Evolutionary conservation across 2,113 vertebrate species (phyloP).

Genomic region (Hiodon tergisus): DNA sequence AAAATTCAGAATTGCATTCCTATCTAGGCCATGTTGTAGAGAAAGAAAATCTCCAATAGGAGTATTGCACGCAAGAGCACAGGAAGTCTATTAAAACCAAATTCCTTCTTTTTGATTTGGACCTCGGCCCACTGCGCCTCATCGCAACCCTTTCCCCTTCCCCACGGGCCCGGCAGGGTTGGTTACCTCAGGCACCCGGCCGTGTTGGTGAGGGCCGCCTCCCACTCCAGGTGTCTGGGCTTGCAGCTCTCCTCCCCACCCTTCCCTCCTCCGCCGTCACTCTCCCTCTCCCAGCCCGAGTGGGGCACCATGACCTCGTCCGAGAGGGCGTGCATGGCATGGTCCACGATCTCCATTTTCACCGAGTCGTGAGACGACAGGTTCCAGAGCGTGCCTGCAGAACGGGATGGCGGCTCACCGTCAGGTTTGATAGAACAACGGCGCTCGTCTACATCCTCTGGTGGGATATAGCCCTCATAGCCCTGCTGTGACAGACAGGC

Average conservation of each 20-base stretch:
- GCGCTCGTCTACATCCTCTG: too few species aligned
- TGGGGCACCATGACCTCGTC: slow-evolving; percentile 87
- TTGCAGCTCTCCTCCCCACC: slow-evolving; percentile 75
- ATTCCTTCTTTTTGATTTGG: too few species aligned
- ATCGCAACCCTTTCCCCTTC: too few species aligned
- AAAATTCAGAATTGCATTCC: too few species aligned
- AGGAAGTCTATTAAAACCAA: too few species aligned
- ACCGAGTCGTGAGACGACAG: slow-evolving; percentile 92
- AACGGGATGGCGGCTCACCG: neutral
- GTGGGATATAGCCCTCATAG: too few species aligned
- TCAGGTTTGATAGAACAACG: neutral
- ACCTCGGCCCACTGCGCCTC: neutral
- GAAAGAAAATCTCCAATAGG: too few species aligned
- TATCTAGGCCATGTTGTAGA: too few species aligned
- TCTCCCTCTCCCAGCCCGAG: slow-evolving; percentile 81
- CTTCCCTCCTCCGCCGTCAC: slow-evolving; percentile 53
- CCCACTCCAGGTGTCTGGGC: slow-evolving; percentile 88
- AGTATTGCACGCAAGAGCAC: too few species aligned
- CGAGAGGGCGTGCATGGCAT: slow-evolving; percentile 80
- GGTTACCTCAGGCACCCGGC: slow-evolving; percentile 89
- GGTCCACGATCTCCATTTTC: slow-evolving; percentile 96
- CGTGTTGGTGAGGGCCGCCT: slow-evolving; percentile 87
- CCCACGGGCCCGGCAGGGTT: neutral
- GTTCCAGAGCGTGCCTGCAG: slow-evolving; percentile 89
- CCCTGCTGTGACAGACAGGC: too few species aligned